A percentile compares a stretch with the other conserved stretches of the same genome.
Conservation (phyloP, 2,797 vertebrate species). For the Bradypodion pumilum region DNA sequence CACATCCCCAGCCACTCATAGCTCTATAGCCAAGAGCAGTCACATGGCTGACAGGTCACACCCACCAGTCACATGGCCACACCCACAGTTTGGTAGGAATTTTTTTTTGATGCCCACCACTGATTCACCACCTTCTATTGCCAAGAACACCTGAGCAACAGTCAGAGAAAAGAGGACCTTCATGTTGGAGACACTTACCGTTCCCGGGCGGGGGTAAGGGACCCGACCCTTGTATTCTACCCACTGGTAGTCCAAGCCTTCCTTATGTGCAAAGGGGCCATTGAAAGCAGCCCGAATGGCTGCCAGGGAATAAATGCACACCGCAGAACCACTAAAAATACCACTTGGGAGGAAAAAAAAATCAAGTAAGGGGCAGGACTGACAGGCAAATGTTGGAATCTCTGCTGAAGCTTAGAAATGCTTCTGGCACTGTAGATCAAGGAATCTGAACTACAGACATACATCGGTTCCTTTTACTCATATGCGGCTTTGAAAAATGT, state of each 20-base stretch:
- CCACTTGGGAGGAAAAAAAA: constrained; percentile 65
- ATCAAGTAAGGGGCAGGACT: accelerated
- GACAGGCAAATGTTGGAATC: background rate
- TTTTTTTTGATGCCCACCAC: no score
- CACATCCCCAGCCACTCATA: no score
- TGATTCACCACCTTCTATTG: background rate
- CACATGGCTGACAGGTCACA: no score
- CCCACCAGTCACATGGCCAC: no score
- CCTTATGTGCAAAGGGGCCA: constrained; percentile 86
- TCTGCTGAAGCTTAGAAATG: background rate
- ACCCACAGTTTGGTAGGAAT: no score
- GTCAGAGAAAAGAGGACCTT: background rate
- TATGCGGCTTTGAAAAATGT: background rate
- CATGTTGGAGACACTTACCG: constrained; percentile 71
- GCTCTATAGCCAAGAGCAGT: no score
- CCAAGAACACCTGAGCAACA: background rate
- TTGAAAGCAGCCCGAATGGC: constrained; percentile 85
- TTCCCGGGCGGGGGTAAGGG: constrained; percentile 87
- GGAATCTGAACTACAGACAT: background rate
- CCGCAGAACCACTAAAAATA: constrained; percentile 83
- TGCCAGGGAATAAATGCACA: constrained; percentile 85
- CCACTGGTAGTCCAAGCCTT: constrained; percentile 86
- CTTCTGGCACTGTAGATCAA: no score
- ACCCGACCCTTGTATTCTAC: constrained; percentile 84
- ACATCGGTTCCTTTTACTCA: no score